Evolutionary conservation across 1,140 invertebrate genomes (phyloP), one percentile per base, ranked within the genome.

Genomic region (Scaptomyza hsui): DNA sequence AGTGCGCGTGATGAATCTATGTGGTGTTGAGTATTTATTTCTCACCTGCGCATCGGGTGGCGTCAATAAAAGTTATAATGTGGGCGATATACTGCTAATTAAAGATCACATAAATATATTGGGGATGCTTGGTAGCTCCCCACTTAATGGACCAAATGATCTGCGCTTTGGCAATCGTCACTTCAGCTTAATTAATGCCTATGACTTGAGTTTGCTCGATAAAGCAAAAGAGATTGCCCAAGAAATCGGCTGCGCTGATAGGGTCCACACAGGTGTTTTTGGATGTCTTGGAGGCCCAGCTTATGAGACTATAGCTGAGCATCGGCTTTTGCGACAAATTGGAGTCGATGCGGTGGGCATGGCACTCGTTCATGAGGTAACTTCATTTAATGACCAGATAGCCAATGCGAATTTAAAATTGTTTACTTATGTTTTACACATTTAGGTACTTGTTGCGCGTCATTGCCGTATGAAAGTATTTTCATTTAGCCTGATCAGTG

Each of bases 41-140:
- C 94, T 97, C 1, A 98, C 98, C 1, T 99, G 99, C 91, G 97
- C 98, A 0, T 97, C 97, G 1, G 97, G 98, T 12, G 97, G 97
- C 32, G 91, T 99, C 3, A 98, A 98, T 92, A 93, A 94, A 0
- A 92, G 93, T 1, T 99, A 94, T 91, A 95, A 95, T 76, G 95
- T 97, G 15, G 98, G 98, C 4, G 98, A 99, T 91, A 94, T 99
- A 10, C 97, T 99, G 97, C 93, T 99, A 12, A 95, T 99, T 39
- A 97, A 97, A 85, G 98, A 99, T 92, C 98, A 99, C 90, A 95
- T 99, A 53, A 98, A 98, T 90, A 93, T 99, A 86, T 95, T 97
- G 93, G 96, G 96, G 19, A 51, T 81, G 49, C 12, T 97, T 26
- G 97, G 97, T 0, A 95, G 97, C 82, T 97, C 96, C 89, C 97